A percentile compares a stretch with the other conserved stretches of the same genome.
phyloP scores from a whole-genome alignment of 2,113 vertebrate species.

The Aspidoscelis tigris region DNA sequence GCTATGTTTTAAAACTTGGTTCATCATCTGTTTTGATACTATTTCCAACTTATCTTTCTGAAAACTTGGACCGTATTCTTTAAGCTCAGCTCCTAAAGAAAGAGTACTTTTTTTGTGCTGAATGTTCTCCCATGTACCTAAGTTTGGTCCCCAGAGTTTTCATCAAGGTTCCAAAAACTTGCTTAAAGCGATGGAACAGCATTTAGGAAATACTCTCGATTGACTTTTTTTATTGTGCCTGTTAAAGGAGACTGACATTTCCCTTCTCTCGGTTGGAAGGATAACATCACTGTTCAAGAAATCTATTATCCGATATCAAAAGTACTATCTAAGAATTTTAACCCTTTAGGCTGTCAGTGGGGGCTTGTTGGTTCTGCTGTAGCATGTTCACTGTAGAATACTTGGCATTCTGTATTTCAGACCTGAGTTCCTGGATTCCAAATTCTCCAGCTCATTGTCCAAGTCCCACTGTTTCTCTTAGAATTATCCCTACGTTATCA shows the following conservation, averaged over 20 bases:
- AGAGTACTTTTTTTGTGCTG: not conserved
- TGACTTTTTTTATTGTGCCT: constrained; percentile 41
- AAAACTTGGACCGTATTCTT: not conserved
- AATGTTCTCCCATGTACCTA: not conserved
- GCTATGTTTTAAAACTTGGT: not conserved
- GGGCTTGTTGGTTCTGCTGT: constrained; percentile 41
- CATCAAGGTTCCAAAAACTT: not conserved
- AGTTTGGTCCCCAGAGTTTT: not conserved
- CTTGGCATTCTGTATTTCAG: constrained; percentile 69
- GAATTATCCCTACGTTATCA: constrained; percentile 90
- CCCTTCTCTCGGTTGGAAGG: constrained; percentile 51
- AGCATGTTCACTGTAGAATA: constrained; percentile 47
- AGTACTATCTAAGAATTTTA: too few relatives aligned
- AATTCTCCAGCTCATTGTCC: constrained; percentile 82
- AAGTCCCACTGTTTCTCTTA: constrained; percentile 85
- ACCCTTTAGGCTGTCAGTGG: not conserved
- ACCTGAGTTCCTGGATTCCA: constrained; percentile 87
- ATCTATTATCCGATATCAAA: too few relatives aligned
- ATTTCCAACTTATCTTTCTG: not conserved
- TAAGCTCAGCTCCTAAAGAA: not conserved
- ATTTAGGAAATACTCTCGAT: not conserved
- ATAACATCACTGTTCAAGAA: not conserved
- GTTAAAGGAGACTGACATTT: constrained; percentile 51
- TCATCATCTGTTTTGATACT: not conserved
- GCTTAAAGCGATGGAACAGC: not conserved